Conservation (phyloP, 30 jellyfish, hydroid and myxozoan species). For the Cassiopea andromeda region DNA sequence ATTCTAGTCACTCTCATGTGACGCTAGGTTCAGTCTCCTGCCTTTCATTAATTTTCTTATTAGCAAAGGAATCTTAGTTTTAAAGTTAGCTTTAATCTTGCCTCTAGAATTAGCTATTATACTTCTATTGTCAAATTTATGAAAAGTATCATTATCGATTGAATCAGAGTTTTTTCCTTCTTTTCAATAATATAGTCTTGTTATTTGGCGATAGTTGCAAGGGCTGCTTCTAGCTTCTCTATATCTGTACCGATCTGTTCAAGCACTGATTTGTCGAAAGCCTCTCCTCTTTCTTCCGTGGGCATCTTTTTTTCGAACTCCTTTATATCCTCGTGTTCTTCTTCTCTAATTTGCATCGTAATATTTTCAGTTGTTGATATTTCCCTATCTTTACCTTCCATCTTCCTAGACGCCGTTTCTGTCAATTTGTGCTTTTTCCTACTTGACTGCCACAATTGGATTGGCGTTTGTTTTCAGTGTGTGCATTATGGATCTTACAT, state of each 20-base stretch:
- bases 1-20: too few relatives aligned
- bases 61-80: too few relatives aligned
- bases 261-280: neutral
- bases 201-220: neutral
- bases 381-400: neutral
- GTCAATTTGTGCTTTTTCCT: neutral
- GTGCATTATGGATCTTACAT: neutral
- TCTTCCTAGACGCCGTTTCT: neutral
- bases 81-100: neutral
- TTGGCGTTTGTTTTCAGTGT: conserved; percentile 20
- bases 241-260: neutral
- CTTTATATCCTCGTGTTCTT: neutral
- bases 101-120: neutral
- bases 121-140: neutral
- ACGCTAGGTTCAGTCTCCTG: too few relatives aligned
- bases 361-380: neutral
- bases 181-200: neutral
- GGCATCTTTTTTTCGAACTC: neutral
- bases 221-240: neutral
- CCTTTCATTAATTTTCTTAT: too few relatives aligned
- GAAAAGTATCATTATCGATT: neutral
- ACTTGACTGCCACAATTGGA: neutral
- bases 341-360: neutral
- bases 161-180: neutral
- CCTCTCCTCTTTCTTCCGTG: neutral